Evolutionary conservation across 2,888 invertebrate species (phyloP), one percentile per base, ranked within the genome.

Genomic region (Cryptus armator): DNA sequence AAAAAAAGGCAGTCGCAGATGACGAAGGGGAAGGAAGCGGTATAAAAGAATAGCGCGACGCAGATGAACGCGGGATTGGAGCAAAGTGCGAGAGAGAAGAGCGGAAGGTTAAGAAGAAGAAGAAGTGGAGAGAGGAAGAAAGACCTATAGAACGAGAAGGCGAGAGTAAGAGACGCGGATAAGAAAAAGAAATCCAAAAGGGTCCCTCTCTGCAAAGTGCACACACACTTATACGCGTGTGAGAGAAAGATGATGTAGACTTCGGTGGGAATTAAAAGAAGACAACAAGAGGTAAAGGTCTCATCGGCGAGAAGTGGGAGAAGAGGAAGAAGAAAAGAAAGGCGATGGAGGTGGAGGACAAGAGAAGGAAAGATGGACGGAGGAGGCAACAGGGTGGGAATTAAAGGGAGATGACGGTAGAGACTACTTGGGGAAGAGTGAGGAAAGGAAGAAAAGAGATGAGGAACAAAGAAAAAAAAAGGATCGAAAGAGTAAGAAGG

Each of bases 341-440:
- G 53, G 66, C 76, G 51, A 81, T 70, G 78, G 64, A 78, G 71
- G 68, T 71, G 81, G 82, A 83, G 84, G 81, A 80, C 83, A 80
- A 80, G 83, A 86, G 66, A 71, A 46, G 62, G 86, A 81, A 86
- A 67, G 86, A 85, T 82, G 83, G 81, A 82, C 53, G 82, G 86
- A 83, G 75, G 82, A 83, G 90, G 89, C 88, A 87, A 88, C 88
- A 87, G 81, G 86, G 88, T 88, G 90, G 89, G 88, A 89, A 89
- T 70, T 59, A 80, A 81, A 62, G 86, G 86, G 85, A 85, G 86
- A 87, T 77, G 86, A 81, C 44, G 43, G 67, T 19, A 19, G 44
- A 48, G 67, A 51, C 71, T 78, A 72, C 83, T 83, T 75, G 66
- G 79, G 44, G 16, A 24, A 16, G 70, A 81, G 51, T 46, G 66